phyloP scores from a whole-genome alignment of 2,888 invertebrate species.

The Phragmatobia fuliginosa region DNA sequence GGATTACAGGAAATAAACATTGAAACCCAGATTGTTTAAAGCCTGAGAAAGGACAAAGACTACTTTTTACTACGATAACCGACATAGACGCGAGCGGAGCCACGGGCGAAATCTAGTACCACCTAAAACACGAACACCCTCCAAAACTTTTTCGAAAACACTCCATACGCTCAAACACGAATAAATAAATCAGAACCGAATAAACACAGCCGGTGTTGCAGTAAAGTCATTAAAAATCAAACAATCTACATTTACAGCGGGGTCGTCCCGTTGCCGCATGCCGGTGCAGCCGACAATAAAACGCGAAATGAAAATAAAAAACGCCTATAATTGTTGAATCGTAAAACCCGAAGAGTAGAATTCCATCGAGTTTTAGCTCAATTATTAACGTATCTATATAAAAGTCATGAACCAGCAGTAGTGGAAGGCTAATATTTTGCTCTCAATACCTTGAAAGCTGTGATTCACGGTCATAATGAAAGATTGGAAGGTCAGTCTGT shows the following conservation, averaged over 20 bases:
- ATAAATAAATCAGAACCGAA: constrained; percentile 50
- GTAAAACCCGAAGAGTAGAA: constrained; percentile 57
- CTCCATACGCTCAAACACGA: constrained; percentile 24
- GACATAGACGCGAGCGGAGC: too few relatives aligned
- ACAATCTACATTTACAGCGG: constrained; percentile 78
- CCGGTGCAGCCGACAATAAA: constrained; percentile 63
- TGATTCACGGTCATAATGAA: too few relatives aligned
- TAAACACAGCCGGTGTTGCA: constrained; percentile 48
- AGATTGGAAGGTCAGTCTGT: too few relatives aligned
- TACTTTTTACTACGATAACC: too few relatives aligned
- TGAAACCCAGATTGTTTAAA: too few relatives aligned
- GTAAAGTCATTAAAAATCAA: constrained; percentile 72
- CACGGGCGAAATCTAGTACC: too few relatives aligned
- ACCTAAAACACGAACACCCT: not conserved
- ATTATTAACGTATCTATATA: constrained; percentile 10
- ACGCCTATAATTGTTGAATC: constrained; percentile 63
- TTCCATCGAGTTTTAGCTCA: constrained; percentile 27
- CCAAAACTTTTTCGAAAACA: constrained; percentile 15
- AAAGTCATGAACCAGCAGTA: not conserved
- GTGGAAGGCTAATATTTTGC: too few relatives aligned
- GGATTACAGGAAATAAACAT: too few relatives aligned
- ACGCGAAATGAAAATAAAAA: constrained; percentile 49
- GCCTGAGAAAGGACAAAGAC: too few relatives aligned
- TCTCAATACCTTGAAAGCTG: too few relatives aligned
- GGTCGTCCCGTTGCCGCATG: constrained; percentile 45